phyloP scores from a whole-genome alignment of 2,797 vertebrate genomes.

The Buceros bicornis region DNA sequence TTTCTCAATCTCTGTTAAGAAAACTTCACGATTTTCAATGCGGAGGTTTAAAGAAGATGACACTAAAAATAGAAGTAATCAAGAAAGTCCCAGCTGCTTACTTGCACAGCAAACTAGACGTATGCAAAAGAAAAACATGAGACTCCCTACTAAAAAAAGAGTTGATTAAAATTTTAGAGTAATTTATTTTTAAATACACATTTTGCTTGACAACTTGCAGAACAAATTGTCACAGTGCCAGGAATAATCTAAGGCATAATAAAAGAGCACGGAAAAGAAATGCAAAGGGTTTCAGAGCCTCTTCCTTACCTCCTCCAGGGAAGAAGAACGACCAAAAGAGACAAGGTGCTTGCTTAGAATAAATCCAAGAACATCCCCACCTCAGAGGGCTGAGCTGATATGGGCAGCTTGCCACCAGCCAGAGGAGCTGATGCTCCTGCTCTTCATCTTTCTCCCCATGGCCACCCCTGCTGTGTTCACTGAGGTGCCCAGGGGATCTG shows the following conservation, averaged over 20 bases:
- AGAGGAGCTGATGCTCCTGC: neutral
- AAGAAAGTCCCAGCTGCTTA: slow-evolving; percentile 57
- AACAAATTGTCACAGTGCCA: slow-evolving; percentile 47
- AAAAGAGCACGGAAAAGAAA: neutral
- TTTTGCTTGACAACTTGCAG: slow-evolving; percentile 61
- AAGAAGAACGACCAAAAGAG: neutral
- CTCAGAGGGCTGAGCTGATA: neutral
- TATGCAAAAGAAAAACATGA: slow-evolving; percentile 63
- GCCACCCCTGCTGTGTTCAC: neutral
- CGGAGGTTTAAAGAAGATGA: slow-evolving; percentile 37
- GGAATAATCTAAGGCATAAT: slow-evolving; percentile 5
- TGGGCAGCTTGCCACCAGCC: neutral
- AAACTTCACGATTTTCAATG: slow-evolving; percentile 10
- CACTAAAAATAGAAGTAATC: slow-evolving; percentile 66
- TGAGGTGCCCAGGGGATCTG: neutral
- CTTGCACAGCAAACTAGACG: slow-evolving; percentile 46
- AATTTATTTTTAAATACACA: slow-evolving; percentile 64
- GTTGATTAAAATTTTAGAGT: slow-evolving; percentile 67
- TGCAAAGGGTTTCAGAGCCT: neutral
- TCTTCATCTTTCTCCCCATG: neutral
- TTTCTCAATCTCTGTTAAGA: neutral
- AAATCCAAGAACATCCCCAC: neutral
- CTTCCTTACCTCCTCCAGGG: neutral
- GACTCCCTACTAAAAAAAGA: slow-evolving; percentile 61
- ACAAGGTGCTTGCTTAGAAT: neutral